These are phyloP conservation scores for Watsonalla cultraria DNA, from an alignment of 2,888 invertebrate genomes.

Conservation along the genomic window DNA sequence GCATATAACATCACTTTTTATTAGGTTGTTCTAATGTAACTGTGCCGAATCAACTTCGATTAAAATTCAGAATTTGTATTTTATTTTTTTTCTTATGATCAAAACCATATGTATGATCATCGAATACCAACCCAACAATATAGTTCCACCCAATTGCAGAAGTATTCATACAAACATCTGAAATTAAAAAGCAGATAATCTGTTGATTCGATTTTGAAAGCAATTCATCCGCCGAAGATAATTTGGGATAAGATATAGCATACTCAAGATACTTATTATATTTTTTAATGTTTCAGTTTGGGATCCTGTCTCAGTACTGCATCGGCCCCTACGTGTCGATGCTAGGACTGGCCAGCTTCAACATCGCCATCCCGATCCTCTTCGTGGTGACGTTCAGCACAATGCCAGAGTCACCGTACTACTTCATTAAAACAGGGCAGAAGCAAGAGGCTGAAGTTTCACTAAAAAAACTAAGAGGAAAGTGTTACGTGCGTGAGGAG, in stretches of 20 bases:
- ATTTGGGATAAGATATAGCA: too few species aligned
- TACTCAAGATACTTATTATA: background rate
- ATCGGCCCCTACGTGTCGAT: conserved; percentile 80
- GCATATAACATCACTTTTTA: too few species aligned
- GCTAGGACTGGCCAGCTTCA: conserved; percentile 74
- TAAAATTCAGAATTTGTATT: background rate
- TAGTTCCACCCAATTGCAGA: too few species aligned
- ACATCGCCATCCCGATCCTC: conserved; percentile 74
- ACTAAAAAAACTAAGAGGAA: conserved; percentile 77
- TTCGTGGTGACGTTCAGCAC: conserved; percentile 77
- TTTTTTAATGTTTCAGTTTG: conserved; percentile 60
- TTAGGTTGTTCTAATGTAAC: too few species aligned
- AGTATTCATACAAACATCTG: too few species aligned
- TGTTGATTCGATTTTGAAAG: too few species aligned
- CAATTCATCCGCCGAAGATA: too few species aligned
- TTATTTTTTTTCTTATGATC: background rate
- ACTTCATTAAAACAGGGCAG: conserved; percentile 67
- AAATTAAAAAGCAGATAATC: too few species aligned
- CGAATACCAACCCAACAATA: too few species aligned
- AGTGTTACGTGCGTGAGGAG: conserved; percentile 74
- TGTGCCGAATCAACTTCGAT: too few species aligned
- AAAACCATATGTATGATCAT: too few species aligned
- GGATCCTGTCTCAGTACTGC: conserved; percentile 79
- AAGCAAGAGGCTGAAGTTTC: conserved; percentile 75
- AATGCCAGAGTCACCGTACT: conserved; percentile 84